Base-by-base conservation (phyloP, 1,140 invertebrate species). In the Metaphire vulgaris region DNA sequence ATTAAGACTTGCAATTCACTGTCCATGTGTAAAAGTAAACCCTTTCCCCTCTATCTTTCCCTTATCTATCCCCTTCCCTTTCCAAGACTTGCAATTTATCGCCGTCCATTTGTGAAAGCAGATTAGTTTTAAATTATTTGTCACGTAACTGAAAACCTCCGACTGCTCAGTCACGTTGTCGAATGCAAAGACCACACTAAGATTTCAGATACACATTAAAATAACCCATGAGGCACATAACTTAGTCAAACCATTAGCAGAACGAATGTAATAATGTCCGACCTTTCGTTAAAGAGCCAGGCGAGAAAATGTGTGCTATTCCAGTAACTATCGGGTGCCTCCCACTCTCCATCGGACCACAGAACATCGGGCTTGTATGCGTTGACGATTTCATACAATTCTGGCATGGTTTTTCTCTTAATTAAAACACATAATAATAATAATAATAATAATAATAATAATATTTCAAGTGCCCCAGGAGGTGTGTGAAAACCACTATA, bases 241-340 rank as follows among this genome's bases (percentile, higher is more conserved):
- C 6, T 6, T 56, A 56, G n/a, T 56, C 41, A 56, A 6, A 56
- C 41, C 41, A 12, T 12, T 12, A 56, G 6, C 21, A 56, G 6
- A 21, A 12, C 6, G 41, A 6, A 56, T 56, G 41, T 12, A 56
- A 21, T 12, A 75, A 29, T 73, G 1, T 30, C 33, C 32, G 16
- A 87, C 86, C 94, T 97, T 2, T 95, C 91, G 84, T 97, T 98
- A 80, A 95, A 98, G 0, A 98, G 87, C 94, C 95, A 98, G 14
- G 95, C 91, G 0, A 98, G 85, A 80, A 89, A 89, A 68, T 87
- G 83, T 34, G 82, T 87, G 0, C 83, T 82, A 56, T 85, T 86
- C 89, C 89, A 98, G 81, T 98, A 98, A 0, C 88, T 87, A 80
- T 84, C 83, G 0, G 74, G 33, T 21, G 81, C 80, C 67, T 85